A percentile compares a stretch with the other conserved stretches of the same genome.
These are phyloP conservation scores for Priocnemis perturbator DNA, from an alignment of 2,888 invertebrate genomes.

Conservation along the genomic window DNA sequence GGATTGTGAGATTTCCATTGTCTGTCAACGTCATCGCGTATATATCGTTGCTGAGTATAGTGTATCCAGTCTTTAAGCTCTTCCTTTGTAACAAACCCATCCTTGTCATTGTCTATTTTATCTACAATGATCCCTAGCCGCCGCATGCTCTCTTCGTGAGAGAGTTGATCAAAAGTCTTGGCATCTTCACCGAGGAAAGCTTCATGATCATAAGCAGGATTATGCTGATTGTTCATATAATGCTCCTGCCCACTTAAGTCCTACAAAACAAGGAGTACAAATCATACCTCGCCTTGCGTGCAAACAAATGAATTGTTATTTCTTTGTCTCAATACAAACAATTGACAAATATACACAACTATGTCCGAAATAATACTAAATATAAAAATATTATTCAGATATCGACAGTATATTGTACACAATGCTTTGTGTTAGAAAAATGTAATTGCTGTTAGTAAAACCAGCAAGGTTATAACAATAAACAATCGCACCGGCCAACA, in stretches of 20 bases:
- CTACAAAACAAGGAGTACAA: no score
- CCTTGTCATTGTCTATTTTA: conserved; percentile 92
- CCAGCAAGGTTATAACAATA: no score
- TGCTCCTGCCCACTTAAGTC: conserved; percentile 81
- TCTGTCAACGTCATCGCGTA: conserved; percentile 92
- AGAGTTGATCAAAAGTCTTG: conserved; percentile 93
- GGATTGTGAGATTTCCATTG: conserved; percentile 96
- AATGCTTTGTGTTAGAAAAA: background rate
- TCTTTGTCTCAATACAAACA: background rate
- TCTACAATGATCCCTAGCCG: conserved; percentile 92
- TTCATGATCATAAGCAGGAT: conserved; percentile 96
- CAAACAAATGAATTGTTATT: background rate
- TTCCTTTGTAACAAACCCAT: conserved; percentile 88
- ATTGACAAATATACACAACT: background rate
- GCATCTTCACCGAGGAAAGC: conserved; percentile 97
- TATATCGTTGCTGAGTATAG: conserved; percentile 94
- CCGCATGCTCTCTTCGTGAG: conserved; percentile 95
- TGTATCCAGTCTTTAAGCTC: conserved; percentile 98
- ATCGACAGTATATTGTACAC: conserved; percentile 5
- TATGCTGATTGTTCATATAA: conserved; percentile 87
- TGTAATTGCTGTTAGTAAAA: background rate
- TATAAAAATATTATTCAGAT: background rate
- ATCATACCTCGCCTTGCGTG: no score
- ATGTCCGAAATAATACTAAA: no score
- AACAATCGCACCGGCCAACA: no score